Base-by-base conservation (phyloP, 2,113 vertebrate genomes). In the Megaceryle maxima region DNA sequence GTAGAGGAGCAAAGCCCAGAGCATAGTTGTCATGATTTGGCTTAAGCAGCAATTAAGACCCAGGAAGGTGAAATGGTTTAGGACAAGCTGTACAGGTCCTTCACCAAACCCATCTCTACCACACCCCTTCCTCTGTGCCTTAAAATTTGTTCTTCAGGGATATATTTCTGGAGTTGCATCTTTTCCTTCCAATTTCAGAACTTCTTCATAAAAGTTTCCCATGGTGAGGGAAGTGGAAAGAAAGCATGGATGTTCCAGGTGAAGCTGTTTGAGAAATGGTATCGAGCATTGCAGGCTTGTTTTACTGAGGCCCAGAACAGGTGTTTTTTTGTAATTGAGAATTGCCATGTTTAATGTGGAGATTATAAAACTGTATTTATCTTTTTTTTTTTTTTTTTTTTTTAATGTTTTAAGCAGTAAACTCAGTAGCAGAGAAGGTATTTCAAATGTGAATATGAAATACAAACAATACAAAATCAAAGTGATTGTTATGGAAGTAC, bases 231-330 rank as follows among this genome's bases (percentile, higher is more conserved):
- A 44, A 37, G 33, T 33, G 26, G 21, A 26, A 37, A 62, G 84
- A 62, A 16, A 39, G 10, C n/a, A 22, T 16, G 15, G 24, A 50
- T 56, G 13, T 73, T 69, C 31, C n/a, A 70, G 46, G 60, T 2
- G 6, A 55, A 63, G 7, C 3, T 59, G 20, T 81, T 81, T 69
- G 25, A 78, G 46, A 83, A 85, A 37, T 51, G 1, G 31, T 31
- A 9, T 0, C 0, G 25, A 35, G 6, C 2, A 2, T 10, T 85
- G 43, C 33, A 75, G 53, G 25, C 39, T 63, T 82, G 21, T 41
- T 70, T 70, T 78, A 28, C n/a, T 1, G 4, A 72, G 14, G 24
- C 19, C 29, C 9, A 25, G 63, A 69, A 24, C 21, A 48, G 20
- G 2, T n/a, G 13, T 57, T 43, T 64, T 33, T 64, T 59, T 51